phyloP scores from a whole-genome alignment of 2,888 invertebrate species.

The Euspilapteryx auroguttella region DNA sequence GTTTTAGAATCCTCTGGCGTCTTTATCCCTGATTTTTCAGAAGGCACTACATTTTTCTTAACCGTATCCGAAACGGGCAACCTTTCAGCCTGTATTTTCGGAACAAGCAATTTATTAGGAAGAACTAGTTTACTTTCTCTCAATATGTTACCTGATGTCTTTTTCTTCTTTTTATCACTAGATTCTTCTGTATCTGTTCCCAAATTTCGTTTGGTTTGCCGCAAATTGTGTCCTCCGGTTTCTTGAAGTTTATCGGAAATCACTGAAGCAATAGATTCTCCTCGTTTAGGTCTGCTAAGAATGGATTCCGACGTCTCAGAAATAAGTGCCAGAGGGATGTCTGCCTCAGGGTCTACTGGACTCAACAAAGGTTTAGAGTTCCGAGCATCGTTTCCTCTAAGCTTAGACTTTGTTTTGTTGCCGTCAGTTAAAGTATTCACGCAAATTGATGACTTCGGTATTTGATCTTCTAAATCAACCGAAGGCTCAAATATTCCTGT shows the following conservation, averaged over 20 bases:
- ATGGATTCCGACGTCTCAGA: slow-evolving; percentile 39
- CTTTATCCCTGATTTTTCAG: slow-evolving; percentile 24
- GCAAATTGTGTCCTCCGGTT: slow-evolving; percentile 45
- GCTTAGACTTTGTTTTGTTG: slow-evolving; percentile 35
- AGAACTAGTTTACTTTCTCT: slow-evolving; percentile 49
- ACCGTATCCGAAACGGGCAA: slow-evolving; percentile 20
- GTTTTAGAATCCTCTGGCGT: slow-evolving; percentile 24
- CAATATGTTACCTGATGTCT: slow-evolving; percentile 33
- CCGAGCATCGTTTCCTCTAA: slow-evolving; percentile 24
- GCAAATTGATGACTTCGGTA: slow-evolving; percentile 60
- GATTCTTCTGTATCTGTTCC: slow-evolving; percentile 31
- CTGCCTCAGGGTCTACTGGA: slow-evolving; percentile 40
- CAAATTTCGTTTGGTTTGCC: slow-evolving; percentile 43
- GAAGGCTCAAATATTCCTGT: slow-evolving; percentile 74
- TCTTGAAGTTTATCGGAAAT: slow-evolving; percentile 53
- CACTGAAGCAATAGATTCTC: slow-evolving; percentile 48
- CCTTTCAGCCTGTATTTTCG: slow-evolving; percentile 44
- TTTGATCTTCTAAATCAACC: slow-evolving; percentile 68
- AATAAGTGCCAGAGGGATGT: slow-evolving; percentile 39
- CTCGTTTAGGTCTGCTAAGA: slow-evolving; percentile 36
- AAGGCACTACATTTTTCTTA: slow-evolving; percentile 21
- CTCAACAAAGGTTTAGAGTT: slow-evolving; percentile 20
- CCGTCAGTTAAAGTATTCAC: slow-evolving; percentile 33
- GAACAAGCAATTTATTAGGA: slow-evolving; percentile 32
- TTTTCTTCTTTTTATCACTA: slow-evolving; percentile 45